Base-by-base conservation (phyloP, 1,140 invertebrate genomes). In the Nephila pilipes region DNA sequence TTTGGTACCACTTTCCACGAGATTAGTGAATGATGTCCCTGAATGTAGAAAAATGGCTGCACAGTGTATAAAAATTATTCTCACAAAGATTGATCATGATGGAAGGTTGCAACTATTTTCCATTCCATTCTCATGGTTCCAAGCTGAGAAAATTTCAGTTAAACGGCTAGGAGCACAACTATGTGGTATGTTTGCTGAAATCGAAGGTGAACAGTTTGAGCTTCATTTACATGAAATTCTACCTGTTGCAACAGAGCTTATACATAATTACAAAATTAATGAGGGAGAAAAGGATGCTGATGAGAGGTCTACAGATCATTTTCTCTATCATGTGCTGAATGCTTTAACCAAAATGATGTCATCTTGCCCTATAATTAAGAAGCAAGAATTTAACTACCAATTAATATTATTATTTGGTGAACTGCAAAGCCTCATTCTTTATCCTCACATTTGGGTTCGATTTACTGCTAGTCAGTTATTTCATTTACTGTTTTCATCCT, bases 401-500 rank as follows among this genome's bases (percentile, higher is more conserved):
- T 93, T 97, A 4, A 94, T 95, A 93, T 95, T 93, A 29, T 96
- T 97, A 91, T 96, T 96, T 95, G 96, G 96, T 97, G n/a, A 90
- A 22, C 54, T 94, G 29, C 46, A 92, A 58, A 36, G 63, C 29
- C 46, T 94, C 80, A 95, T 97, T 29, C 94, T 97, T 14, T 96
- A 97, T 95, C 96, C 97, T 25, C 97, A 97, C 95, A 95, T 96
- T 60, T 97, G 97, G 97, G 97, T 99, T 3, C 96, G 98, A 88
- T 95, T 98, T 79, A 96, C 96, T 88, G 96, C 97, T 20, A 96
- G 97, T 2, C 97, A 98, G 95, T 96, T 98, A 63, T 95, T 99
- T 36, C 97, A 97, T 4, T 96, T 97, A 36, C 96, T 98, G 80
- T 96, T 99, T 58, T 96, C 96, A 6, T 94, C 96, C 1, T 96